Percentiles rank a stretch among this genome's conserved stretches.
Evolutionary conservation across 92 coral and sea anemone species (phyloP).

Genomic region (Nematostella vectensis): DNA sequence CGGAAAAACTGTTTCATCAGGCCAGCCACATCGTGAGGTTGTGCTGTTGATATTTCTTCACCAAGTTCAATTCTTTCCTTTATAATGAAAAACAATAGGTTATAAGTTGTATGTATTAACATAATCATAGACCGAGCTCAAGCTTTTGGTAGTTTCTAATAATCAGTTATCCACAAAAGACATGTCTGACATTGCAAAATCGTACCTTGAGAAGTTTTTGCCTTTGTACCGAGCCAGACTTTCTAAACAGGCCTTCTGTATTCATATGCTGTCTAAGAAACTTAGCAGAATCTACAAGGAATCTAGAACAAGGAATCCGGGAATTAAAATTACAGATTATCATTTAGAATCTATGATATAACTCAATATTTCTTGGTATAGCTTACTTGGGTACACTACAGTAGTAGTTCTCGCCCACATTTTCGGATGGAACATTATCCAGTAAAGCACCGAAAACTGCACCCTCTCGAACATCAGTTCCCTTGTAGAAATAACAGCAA

Average conservation of each 20-base stretch:
- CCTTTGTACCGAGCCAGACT: slow-evolving; percentile 95
- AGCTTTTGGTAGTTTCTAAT: too few relatives aligned
- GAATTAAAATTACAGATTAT: not conserved
- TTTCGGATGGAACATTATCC: slow-evolving; percentile 61
- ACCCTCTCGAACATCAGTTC: too few relatives aligned
- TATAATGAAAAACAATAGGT: slow-evolving; percentile 5
- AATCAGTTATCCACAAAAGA: too few relatives aligned
- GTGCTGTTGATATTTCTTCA: slow-evolving; percentile 56
- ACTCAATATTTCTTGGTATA: not conserved
- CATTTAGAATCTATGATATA: too few relatives aligned
- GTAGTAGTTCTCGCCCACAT: slow-evolving; percentile 70
- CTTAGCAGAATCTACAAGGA: slow-evolving; percentile 76
- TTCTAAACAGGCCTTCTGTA: slow-evolving; percentile 91
- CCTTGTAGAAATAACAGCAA: too few relatives aligned
- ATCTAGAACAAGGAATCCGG: slow-evolving; percentile 42
- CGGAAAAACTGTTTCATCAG: slow-evolving; percentile 93
- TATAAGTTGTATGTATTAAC: not conserved
- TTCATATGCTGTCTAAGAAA: slow-evolving; percentile 79
- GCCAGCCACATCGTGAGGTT: slow-evolving; percentile 96
- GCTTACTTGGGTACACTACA: slow-evolving; percentile 86
- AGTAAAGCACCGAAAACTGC: slow-evolving; percentile 82
- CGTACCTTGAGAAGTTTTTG: slow-evolving; percentile 86
- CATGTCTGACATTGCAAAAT: too few relatives aligned
- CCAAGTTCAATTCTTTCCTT: slow-evolving; percentile 87
- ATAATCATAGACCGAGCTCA: too few relatives aligned